phyloP scores from a whole-genome alignment of 2,888 invertebrate species.

The Nowickia ferox region DNA sequence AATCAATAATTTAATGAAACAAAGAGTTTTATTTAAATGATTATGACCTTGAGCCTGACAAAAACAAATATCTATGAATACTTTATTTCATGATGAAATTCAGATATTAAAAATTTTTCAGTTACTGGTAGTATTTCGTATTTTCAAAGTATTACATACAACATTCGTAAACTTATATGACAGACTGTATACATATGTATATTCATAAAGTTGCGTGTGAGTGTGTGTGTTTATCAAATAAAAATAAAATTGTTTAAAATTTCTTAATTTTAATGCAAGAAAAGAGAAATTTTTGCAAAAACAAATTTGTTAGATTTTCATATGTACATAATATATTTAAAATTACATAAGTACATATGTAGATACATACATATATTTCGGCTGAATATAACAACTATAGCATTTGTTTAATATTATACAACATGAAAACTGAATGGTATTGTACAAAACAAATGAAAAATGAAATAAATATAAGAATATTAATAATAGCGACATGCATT shows the following conservation, averaged over 20 bases:
- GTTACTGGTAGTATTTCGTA: not conserved
- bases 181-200: not conserved
- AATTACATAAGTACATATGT: too few species aligned
- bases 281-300: slow-evolving; percentile 52
- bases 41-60: too few species aligned
- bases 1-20: too few species aligned
- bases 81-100: not conserved
- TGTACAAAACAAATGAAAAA: slow-evolving; percentile 40
- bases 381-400: slow-evolving; percentile 20
- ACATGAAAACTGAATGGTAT: slow-evolving; percentile 37
- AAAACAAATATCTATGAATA: not conserved
- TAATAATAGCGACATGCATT: slow-evolving; percentile 50
- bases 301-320: slow-evolving; percentile 34
- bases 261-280: slow-evolving; percentile 41
- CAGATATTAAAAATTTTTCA: too few species aligned
- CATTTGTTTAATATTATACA: slow-evolving; percentile 28
- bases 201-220: slow-evolving; percentile 6
- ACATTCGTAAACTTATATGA: not conserved
- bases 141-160: not conserved
- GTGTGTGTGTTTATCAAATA: slow-evolving; percentile 47
- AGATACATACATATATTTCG: too few species aligned
- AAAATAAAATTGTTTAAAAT: slow-evolving; percentile 59
- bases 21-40: too few species aligned
- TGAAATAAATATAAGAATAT: slow-evolving; percentile 42
- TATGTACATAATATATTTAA: too few species aligned